These are phyloP conservation scores for Volucella inflata DNA, from an alignment of 2,888 invertebrate genomes.

Conservation along the genomic window DNA sequence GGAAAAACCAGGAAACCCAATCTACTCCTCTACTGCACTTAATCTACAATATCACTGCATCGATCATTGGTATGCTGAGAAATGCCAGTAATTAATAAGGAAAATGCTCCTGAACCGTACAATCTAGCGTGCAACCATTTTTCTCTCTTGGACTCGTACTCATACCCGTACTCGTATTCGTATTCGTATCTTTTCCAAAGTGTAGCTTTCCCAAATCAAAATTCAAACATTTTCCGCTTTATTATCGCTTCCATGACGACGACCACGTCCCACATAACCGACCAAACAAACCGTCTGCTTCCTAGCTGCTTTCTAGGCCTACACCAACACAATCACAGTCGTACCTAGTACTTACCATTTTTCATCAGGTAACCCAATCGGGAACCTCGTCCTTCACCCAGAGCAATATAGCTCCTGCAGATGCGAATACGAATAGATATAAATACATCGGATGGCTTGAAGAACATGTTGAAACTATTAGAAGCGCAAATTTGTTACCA, in stretches of 20 bases:
- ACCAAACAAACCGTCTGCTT: not conserved
- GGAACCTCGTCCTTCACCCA: conserved; percentile 34
- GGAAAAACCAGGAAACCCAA: conserved; percentile 62
- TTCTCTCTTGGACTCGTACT: conserved; percentile 10
- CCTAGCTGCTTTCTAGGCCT: conserved; percentile 15
- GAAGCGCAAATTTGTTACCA: conserved; percentile 53
- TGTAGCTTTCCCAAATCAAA: conserved; percentile 64
- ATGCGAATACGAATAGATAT: not conserved
- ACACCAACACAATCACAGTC: not conserved
- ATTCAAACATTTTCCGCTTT: conserved; percentile 61
- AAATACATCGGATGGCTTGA: conserved; percentile 35
- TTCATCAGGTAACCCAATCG: conserved; percentile 52
- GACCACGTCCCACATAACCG: conserved; percentile 33
- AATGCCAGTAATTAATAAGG: conserved; percentile 64
- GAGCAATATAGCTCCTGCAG: conserved; percentile 13
- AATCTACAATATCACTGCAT: conserved; percentile 68
- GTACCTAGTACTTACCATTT: conserved; percentile 48
- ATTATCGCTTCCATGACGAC: conserved; percentile 50
- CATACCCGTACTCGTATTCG: not conserved
- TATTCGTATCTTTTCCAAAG: not conserved
- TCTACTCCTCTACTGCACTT: conserved; percentile 54
- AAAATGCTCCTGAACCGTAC: conserved; percentile 44
- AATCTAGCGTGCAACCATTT: conserved; percentile 33
- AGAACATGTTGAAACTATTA: conserved; percentile 69
- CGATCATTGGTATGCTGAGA: conserved; percentile 61